Conservation (phyloP, 2,888 invertebrate genomes). For the Portevinia maculata region DNA sequence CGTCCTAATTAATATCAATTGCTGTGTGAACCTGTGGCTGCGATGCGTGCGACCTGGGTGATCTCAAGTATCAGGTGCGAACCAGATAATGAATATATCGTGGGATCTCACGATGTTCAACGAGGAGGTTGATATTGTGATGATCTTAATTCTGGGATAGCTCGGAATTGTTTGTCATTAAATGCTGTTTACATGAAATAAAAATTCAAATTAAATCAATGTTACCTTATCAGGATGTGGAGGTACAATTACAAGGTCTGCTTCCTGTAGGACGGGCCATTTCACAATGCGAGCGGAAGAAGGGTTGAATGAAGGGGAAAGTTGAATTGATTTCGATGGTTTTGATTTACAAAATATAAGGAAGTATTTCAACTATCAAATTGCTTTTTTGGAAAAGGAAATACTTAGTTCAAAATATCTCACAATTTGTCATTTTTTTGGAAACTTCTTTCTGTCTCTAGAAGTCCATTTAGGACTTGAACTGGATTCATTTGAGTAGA, state of each 20-base stretch:
- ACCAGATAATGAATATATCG: constrained; percentile 65
- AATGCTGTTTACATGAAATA: constrained; percentile 18
- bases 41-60: constrained; percentile 71
- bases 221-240: constrained; percentile 35
- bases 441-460: too few species aligned
- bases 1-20: constrained; percentile 74
- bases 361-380: constrained; percentile 33
- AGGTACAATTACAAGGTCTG: constrained; percentile 47
- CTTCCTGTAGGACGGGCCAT: constrained; percentile 30
- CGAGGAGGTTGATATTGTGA: constrained; percentile 13
- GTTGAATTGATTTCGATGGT: constrained; percentile 38
- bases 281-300: constrained; percentile 44
- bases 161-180: background rate
- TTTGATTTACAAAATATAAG: constrained; percentile 12
- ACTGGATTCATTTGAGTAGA: too few species aligned
- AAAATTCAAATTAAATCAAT: constrained; percentile 46
- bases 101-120: constrained; percentile 56
- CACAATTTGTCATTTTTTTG: too few species aligned
- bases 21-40: constrained; percentile 73
- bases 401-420: too few species aligned
- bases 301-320: constrained; percentile 22
- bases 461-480: too few species aligned
- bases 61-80: constrained; percentile 67
- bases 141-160: constrained; percentile 16
- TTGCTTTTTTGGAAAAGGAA: too few species aligned